A percentile compares a stretch with the other conserved stretches of the same genome.
These are phyloP conservation scores for Cabera pusaria DNA, from an alignment of 2,888 invertebrate species.

Conservation along the genomic window DNA sequence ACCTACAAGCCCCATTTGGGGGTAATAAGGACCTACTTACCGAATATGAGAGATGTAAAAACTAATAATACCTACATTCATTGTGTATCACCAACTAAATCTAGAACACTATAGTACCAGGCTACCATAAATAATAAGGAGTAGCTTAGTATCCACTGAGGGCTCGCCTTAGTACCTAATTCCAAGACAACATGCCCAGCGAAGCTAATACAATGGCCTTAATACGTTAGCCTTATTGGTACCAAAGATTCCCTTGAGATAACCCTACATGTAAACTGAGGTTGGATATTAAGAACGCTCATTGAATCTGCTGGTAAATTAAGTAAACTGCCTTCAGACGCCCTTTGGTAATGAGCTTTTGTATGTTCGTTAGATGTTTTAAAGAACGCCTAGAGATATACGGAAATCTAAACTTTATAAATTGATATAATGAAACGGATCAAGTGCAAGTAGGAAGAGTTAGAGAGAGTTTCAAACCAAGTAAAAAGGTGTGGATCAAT, in stretches of 20 bases:
- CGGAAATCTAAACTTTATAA: neutral
- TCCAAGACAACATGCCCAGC: constrained; percentile 11
- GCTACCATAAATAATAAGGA: no score
- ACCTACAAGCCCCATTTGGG: no score
- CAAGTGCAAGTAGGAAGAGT: no score
- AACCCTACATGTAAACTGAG: constrained; percentile 6
- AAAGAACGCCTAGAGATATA: neutral
- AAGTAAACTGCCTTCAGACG: constrained; percentile 8
- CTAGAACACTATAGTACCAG: no score
- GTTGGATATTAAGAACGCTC: constrained; percentile 7
- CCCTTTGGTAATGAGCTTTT: constrained; percentile 1
- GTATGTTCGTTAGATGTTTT: neutral
- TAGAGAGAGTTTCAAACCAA: no score
- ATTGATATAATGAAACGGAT: constrained; percentile 1
- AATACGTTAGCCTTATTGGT: constrained; percentile 30
- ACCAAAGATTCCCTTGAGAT: constrained; percentile 24
- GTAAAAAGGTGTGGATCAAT: no score
- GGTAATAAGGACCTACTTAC: no score
- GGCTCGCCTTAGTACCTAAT: no score
- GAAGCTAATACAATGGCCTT: constrained; percentile 21
- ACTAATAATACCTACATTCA: no score
- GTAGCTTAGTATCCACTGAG: no score
- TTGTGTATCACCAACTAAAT: no score
- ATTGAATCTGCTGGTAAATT: constrained; percentile 5
- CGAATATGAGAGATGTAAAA: no score